Percentiles rank a stretch among this genome's conserved stretches.
Conservation (phyloP, 2,888 invertebrate genomes). For the Orthonevra nobilis region DNA sequence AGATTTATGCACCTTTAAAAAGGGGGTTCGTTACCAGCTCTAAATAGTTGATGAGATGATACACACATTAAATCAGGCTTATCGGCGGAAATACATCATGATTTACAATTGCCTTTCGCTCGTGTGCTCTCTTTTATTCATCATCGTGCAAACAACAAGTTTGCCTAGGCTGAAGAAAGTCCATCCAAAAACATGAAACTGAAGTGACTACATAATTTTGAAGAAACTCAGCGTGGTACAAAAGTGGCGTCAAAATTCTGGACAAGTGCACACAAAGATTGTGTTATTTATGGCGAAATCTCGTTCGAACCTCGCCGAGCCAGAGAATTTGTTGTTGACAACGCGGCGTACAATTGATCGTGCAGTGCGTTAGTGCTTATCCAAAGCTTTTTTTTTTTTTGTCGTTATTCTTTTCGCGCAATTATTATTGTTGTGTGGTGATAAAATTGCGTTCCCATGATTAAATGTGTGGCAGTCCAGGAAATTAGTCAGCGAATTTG, state of each 20-base stretch:
- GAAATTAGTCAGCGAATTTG: conserved; percentile 57
- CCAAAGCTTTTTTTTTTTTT: conserved; percentile 12
- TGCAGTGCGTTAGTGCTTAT: conserved; percentile 58
- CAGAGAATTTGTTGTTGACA: conserved; percentile 37
- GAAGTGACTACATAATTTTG: too few species aligned
- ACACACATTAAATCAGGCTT: conserved; percentile 35
- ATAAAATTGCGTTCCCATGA: conserved; percentile 45
- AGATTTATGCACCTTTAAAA: conserved; percentile 34
- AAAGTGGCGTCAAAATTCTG: conserved; percentile 24
- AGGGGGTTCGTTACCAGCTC: conserved; percentile 11
- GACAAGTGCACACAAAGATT: conserved; percentile 34
- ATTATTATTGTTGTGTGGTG: conserved; percentile 12
- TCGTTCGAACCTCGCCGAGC: not conserved
- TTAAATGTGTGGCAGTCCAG: conserved; percentile 43
- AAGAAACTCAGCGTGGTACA: conserved; percentile 6
- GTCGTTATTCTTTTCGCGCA: not conserved
- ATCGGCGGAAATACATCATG: conserved; percentile 50
- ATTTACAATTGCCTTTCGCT: conserved; percentile 25
- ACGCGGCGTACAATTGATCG: conserved; percentile 17
- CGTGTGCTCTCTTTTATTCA: conserved; percentile 38
- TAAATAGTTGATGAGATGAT: conserved; percentile 16
- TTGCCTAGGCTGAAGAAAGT: conserved; percentile 39
- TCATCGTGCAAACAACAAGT: too few species aligned
- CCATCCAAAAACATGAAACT: conserved; percentile 17
- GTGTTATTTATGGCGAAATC: conserved; percentile 1